Percentiles rank a stretch among this genome's conserved stretches.
These are phyloP conservation scores for Moxostoma hubbsi DNA, from an alignment of 2,797 vertebrate species.

Conservation along the genomic window DNA sequence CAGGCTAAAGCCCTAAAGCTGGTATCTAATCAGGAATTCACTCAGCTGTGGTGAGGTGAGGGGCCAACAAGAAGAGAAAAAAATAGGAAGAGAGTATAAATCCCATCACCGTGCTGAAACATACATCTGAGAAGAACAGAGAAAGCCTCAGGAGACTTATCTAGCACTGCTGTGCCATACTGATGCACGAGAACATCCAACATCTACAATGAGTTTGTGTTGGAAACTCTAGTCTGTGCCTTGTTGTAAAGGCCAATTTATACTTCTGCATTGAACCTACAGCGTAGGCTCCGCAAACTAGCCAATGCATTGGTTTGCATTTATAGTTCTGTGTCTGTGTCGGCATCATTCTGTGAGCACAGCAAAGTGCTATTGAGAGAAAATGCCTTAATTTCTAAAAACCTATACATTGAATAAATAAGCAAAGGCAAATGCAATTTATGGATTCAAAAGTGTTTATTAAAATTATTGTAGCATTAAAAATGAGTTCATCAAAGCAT, in stretches of 20 bases:
- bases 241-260: neutral
- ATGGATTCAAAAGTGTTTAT: no score
- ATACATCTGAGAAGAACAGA: slow-evolving; percentile 34
- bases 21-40: slow-evolving; percentile 34
- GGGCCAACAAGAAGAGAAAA: slow-evolving; percentile 5
- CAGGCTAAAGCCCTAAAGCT: slow-evolving; percentile 9
- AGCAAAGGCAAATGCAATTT: no score
- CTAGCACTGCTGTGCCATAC: neutral
- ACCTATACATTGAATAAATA: no score
- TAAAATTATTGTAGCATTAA: no score
- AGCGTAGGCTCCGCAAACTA: no score
- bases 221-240: neutral
- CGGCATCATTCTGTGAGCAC: no score
- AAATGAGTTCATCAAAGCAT: no score
- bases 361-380: no score
- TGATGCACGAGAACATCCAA: neutral
- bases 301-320: no score
- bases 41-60: slow-evolving; percentile 27
- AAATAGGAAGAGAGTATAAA: neutral
- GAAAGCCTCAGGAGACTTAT: neutral
- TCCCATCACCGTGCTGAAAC: slow-evolving; percentile 18
- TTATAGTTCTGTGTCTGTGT: no score
- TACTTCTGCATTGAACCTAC: no score
- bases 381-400: no score
- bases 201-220: neutral